Base-by-base conservation (phyloP, 2,888 invertebrate genomes). In the Antitype chi region DNA sequence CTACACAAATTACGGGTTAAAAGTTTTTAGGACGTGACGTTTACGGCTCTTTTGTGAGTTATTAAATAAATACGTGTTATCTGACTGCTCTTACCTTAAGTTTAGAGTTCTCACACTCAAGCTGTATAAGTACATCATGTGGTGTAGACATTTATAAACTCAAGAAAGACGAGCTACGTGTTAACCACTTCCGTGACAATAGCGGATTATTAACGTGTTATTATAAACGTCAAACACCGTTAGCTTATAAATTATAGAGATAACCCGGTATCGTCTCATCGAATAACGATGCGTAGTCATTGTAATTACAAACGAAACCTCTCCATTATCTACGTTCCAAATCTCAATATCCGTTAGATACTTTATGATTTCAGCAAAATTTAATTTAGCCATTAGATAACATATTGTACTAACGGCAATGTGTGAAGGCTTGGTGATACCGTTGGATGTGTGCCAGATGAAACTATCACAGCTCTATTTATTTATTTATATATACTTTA, bases 1-100 rank as follows among this genome's bases (percentile, higher is more conserved):
- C 84, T 89, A 82, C 82, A 67, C 79, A 90, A 85, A 91, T 90
- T 90, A 90, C 86, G 81, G 89, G 81, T 89, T 88, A 78, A 89
- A 90, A 91, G 91, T 94, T 94, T 94, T 92, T 94, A 90, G 93
- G 90, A 93, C 93, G 93, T 94, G 92, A 93, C 91, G 93, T 90
- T 90, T 93, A 91, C 92, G 93, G 92, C 91, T 91, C 90, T 93
- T 91, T 91, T 84, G 84, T 47, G 81, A 85, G 88, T 84, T 87
- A 88, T 89, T 87, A 86, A 79, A 78, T 87, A 88, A 88, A 89
- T 76, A 72, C 52, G 43, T 55, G 68, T 64, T 76, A 73, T 53
- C 63, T 62, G 59, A 47, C 49, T 74, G 47, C n/a, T 76, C 63
- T 70, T 25, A 64, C 32, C 49, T 66, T 32, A n/a, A 38, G 2